Evolutionary conservation across 2,797 vertebrate genomes (phyloP).

Genomic region (Pseudomugil tenellus): DNA sequence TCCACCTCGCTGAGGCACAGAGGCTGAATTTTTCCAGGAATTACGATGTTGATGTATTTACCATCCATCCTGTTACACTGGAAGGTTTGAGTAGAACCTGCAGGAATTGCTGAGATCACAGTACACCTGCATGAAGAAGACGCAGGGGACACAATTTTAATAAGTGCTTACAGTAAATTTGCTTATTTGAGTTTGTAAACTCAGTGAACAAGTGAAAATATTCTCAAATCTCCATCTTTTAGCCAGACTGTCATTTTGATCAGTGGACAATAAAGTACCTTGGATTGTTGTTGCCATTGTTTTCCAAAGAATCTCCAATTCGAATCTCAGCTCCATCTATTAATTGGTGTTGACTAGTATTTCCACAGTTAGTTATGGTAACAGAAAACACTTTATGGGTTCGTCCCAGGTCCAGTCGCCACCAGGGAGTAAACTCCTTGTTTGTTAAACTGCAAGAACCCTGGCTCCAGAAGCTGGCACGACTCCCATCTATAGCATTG

Average conservation of each 20-base stretch:
- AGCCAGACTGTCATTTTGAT: not conserved
- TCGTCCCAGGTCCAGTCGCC: slow-evolving; percentile 68
- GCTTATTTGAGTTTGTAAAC: not conserved
- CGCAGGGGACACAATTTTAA: not conserved
- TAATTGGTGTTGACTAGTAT: not conserved
- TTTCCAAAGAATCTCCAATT: slow-evolving; percentile 59
- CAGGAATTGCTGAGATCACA: slow-evolving; percentile 27
- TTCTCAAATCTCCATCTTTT: not conserved
- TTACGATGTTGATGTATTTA: slow-evolving; percentile 58
- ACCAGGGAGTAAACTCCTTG: slow-evolving; percentile 50
- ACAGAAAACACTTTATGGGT: slow-evolving; percentile 62
- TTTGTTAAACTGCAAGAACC: slow-evolving; percentile 53
- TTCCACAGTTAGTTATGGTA: slow-evolving; percentile 43
- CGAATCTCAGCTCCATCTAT: slow-evolving; percentile 64
- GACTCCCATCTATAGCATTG: slow-evolving; percentile 66
- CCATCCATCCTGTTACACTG: slow-evolving; percentile 60
- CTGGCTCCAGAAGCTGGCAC: rapidly evolving
- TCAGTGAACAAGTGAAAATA: not conserved
- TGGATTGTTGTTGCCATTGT: slow-evolving; percentile 66
- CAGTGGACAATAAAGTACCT: slow-evolving; percentile 29
- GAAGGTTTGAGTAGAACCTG: slow-evolving; percentile 31
- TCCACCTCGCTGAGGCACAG: slow-evolving; percentile 64
- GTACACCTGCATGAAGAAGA: slow-evolving; percentile 46
- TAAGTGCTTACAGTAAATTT: not conserved
- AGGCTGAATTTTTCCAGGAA: slow-evolving; percentile 9